A percentile compares a stretch with the other conserved stretches of the same genome.
Conservation (phyloP, 2,797 vertebrate genomes). For the Gallirallus australis region DNA sequence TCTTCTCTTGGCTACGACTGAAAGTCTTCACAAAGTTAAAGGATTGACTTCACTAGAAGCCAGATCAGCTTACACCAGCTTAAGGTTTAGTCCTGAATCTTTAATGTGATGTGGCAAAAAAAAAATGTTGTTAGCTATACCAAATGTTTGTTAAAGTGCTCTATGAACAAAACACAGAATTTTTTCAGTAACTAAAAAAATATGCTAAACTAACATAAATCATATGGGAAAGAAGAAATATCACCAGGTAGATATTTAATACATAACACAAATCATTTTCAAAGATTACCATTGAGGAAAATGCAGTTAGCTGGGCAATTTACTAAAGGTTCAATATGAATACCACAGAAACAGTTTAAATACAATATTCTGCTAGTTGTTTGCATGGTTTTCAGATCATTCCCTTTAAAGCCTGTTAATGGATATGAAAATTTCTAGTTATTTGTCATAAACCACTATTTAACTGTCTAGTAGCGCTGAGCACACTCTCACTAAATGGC, state of each 20-base stretch:
- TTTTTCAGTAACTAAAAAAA: background rate
- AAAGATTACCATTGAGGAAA: background rate
- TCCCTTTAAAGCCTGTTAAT: background rate
- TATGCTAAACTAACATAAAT: background rate
- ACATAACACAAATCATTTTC: background rate
- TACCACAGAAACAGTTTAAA: background rate
- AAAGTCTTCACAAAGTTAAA: conserved; percentile 61
- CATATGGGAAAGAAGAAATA: background rate
- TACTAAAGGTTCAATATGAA: background rate
- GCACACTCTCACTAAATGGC: background rate
- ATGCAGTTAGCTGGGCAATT: background rate
- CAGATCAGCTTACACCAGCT: conserved; percentile 26
- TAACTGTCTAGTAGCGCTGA: background rate
- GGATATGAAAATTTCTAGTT: background rate
- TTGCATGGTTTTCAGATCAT: background rate
- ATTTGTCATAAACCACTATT: background rate
- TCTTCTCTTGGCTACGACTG: conserved; percentile 24
- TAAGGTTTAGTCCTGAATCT: conserved; percentile 22
- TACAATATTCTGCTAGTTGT: background rate
- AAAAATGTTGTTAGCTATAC: background rate
- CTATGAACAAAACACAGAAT: background rate
- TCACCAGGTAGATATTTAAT: background rate
- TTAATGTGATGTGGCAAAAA: background rate
- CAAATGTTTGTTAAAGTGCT: background rate
- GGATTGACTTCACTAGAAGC: background rate